Percentiles rank a stretch among this genome's conserved stretches.
Evolutionary conservation across 2,797 vertebrate species (phyloP).

Genomic region (Leptoclinus maculatus): DNA sequence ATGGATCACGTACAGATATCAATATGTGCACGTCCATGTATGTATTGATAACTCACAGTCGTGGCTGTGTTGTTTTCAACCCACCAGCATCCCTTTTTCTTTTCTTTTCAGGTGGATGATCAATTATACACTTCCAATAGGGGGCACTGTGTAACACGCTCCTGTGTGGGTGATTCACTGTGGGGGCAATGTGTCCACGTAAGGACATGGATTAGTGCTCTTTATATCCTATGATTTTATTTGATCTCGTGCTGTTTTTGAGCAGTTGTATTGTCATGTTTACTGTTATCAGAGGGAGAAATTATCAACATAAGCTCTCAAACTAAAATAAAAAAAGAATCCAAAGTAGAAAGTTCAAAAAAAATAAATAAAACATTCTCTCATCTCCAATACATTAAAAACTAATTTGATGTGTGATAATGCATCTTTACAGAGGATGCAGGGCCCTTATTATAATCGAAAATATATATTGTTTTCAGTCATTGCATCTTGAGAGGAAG

Average conservation of each 20-base stretch:
- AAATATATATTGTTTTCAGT: neutral
- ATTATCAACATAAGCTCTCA: neutral
- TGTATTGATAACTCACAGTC: neutral
- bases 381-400: neutral
- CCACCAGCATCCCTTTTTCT: neutral
- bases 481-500: neutral
- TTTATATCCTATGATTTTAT: neutral
- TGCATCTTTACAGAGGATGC: neutral
- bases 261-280: neutral
- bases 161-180: constrained; percentile 39
- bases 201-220: neutral
- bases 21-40: neutral
- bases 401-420: neutral
- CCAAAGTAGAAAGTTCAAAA: neutral
- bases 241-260: neutral
- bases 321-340: constrained; percentile 7
- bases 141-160: constrained; percentile 79
- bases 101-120: constrained; percentile 32
- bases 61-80: neutral
- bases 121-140: constrained; percentile 75
- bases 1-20: neutral
- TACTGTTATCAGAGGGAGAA: neutral
- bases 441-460: neutral
- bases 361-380: neutral
- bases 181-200: constrained; percentile 32